Percentiles rank a stretch among this genome's conserved stretches.
These are phyloP conservation scores for Saccostrea glomerata DNA, from an alignment of 1,140 invertebrate species.

Conservation along the genomic window DNA sequence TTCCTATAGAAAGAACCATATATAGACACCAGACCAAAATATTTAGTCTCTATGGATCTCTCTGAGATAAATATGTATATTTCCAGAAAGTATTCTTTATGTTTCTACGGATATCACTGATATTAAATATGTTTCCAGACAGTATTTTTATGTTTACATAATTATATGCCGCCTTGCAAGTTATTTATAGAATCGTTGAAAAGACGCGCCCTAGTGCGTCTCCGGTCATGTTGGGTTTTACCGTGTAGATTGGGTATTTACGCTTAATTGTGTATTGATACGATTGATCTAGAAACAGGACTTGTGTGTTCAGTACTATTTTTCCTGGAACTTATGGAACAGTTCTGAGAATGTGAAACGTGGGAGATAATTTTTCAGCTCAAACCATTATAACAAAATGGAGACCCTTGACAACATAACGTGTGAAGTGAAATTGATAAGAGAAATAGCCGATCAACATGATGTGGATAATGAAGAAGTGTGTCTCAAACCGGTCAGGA, in stretches of 20 bases:
- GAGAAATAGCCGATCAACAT: background rate
- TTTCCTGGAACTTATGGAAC: background rate
- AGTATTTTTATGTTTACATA: too few relatives aligned
- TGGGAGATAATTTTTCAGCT: background rate
- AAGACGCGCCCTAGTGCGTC: background rate
- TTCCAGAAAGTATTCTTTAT: too few relatives aligned
- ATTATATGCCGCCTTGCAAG: background rate
- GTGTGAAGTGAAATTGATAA: background rate
- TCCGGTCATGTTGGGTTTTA: background rate
- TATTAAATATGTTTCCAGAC: too few relatives aligned
- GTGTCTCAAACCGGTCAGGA: background rate
- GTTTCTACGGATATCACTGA: too few relatives aligned
- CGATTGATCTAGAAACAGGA: background rate
- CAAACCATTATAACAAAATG: background rate
- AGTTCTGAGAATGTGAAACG: background rate
- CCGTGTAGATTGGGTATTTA: background rate
- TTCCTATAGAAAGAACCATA: too few relatives aligned
- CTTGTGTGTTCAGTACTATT: background rate
- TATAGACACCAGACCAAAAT: too few relatives aligned
- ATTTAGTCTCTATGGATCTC: too few relatives aligned
- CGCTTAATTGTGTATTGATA: background rate
- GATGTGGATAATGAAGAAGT: background rate
- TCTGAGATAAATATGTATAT: too few relatives aligned
- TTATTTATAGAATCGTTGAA: constrained; percentile 10
- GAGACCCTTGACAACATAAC: background rate